These are phyloP conservation scores for Ciconia boyciana DNA, from an alignment of 2,113 vertebrate species.

Conservation along the genomic window DNA sequence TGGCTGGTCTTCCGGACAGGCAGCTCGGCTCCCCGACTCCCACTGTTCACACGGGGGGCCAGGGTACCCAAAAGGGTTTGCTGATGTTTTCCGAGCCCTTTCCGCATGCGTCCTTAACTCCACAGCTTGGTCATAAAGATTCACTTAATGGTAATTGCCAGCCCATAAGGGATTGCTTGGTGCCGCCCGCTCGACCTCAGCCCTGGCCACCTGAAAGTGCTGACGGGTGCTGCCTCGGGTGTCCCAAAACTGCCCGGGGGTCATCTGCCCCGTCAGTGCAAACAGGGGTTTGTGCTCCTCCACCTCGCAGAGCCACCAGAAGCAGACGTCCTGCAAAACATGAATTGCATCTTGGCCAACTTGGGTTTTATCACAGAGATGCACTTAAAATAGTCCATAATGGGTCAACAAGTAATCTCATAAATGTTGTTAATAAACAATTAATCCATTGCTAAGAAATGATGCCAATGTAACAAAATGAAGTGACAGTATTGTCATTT, in stretches of 20 bases:
- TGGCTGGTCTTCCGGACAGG: background rate
- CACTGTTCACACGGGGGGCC: rapidly evolving
- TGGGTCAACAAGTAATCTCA: background rate
- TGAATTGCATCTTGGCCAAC: background rate
- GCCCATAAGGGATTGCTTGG: rapidly evolving
- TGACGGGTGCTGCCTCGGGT: background rate
- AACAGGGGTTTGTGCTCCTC: background rate
- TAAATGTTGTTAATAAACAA: background rate
- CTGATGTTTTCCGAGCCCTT: background rate
- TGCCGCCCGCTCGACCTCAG: rapidly evolving
- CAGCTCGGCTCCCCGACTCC: background rate
- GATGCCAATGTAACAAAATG: background rate
- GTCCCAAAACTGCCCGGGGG: background rate
- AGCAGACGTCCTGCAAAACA: rapidly evolving
- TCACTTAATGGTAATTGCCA: background rate
- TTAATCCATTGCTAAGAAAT: background rate
- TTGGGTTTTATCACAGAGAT: background rate
- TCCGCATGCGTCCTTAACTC: rapidly evolving
- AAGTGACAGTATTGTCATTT: rapidly evolving
- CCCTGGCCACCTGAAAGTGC: background rate
- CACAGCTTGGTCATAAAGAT: background rate
- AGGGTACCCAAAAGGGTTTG: background rate
- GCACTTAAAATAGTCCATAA: background rate
- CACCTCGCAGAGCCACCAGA: background rate
- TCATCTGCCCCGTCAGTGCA: background rate